Conservation (phyloP, 1,140 invertebrate genomes). For the Drosophila saltans region DNA sequence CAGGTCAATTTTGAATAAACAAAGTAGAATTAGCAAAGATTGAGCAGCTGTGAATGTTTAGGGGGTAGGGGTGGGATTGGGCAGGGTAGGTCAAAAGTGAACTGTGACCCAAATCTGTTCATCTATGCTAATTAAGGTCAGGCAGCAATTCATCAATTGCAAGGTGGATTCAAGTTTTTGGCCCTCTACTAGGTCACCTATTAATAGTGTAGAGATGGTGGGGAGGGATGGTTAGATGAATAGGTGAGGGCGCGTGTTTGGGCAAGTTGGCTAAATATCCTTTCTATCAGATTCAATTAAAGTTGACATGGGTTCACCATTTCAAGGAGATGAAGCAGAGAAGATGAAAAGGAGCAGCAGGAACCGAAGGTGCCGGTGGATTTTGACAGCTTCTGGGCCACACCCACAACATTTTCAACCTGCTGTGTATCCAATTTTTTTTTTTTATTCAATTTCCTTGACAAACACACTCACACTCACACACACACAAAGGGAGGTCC, state of each 20-base stretch:
- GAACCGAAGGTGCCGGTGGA: conserved; percentile 31
- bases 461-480: conserved; percentile 55
- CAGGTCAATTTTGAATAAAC: background rate
- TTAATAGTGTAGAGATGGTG: background rate
- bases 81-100: background rate
- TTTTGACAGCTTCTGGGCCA: conserved; percentile 20
- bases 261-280: conserved; percentile 66
- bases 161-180: conserved; percentile 1
- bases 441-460: conserved; percentile 66
- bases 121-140: conserved; percentile 14
- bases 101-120: conserved; percentile 8
- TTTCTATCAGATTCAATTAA: conserved; percentile 80
- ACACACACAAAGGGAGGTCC: conserved; percentile 34
- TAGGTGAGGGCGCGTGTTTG: conserved; percentile 27
- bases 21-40: background rate
- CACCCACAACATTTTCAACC: conserved; percentile 25
- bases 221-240: background rate
- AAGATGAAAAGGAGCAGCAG: conserved; percentile 7
- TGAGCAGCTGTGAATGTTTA: conserved; percentile 3
- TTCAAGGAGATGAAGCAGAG: conserved; percentile 21
- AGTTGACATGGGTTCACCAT: conserved; percentile 75
- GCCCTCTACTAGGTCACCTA: background rate
- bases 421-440: conserved; percentile 45
- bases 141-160: conserved; percentile 11
- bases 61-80: no score